Evolutionary conservation across 1,140 invertebrate genomes (phyloP).

Genomic region (Maconellicoccus hirsutus): DNA sequence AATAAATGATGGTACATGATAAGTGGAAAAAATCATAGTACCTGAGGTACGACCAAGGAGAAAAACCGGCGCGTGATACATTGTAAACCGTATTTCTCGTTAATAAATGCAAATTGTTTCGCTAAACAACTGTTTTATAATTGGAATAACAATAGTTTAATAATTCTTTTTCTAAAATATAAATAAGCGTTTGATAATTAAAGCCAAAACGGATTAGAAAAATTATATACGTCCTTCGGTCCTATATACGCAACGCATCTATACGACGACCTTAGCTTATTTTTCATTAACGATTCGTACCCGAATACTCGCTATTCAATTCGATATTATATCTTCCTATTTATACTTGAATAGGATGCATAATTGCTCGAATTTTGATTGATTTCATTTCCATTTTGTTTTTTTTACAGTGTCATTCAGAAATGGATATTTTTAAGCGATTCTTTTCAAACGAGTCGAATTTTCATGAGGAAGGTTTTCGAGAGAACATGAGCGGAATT

Average conservation of each 20-base stretch:
- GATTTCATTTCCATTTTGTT: too few relatives aligned
- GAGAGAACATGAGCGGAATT: too few relatives aligned
- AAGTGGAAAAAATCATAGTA: conserved; percentile 1
- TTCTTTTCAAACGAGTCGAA: too few relatives aligned
- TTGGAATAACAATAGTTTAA: conserved; percentile 18
- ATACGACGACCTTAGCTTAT: too few relatives aligned
- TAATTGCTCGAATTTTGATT: too few relatives aligned
- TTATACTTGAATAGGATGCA: too few relatives aligned
- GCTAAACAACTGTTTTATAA: conserved; percentile 22
- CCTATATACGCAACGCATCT: neutral
- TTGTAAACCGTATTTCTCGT: conserved; percentile 11
- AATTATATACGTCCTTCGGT: conserved; percentile 18
- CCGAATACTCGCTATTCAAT: too few relatives aligned
- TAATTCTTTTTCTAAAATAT: conserved; percentile 20
- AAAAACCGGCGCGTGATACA: neutral
- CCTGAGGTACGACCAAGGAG: neutral
- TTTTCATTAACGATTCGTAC: too few relatives aligned
- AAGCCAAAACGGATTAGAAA: conserved; percentile 16
- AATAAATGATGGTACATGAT: neutral
- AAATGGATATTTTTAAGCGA: too few relatives aligned
- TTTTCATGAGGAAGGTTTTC: too few relatives aligned
- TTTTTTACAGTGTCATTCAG: too few relatives aligned
- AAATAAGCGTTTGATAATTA: conserved; percentile 22
- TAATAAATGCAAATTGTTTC: conserved; percentile 20
- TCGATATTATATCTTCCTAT: too few relatives aligned